phyloP scores from a whole-genome alignment of 2,888 invertebrate species.

The Mesorhabditis sp. region DNA sequence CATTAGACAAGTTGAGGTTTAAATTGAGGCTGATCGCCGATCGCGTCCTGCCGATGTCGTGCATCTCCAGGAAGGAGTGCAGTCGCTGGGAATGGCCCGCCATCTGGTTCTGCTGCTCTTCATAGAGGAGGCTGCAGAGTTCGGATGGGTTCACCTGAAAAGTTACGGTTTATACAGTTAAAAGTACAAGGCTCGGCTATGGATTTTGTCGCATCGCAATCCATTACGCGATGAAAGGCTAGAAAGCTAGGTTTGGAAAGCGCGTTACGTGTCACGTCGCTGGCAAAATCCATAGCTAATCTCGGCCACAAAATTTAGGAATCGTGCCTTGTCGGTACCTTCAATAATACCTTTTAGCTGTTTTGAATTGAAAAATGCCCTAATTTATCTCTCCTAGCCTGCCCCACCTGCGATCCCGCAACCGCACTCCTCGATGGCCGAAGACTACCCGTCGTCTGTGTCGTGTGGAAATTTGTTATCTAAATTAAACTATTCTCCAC shows the following conservation, averaged over 20 bases:
- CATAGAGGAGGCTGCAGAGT: neutral
- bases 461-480: neutral
- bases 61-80: neutral
- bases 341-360: too few species aligned
- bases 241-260: too few species aligned
- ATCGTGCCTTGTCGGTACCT: too few species aligned
- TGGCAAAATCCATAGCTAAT: too few species aligned
- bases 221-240: too few species aligned
- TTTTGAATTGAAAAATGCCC: too few species aligned
- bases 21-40: neutral
- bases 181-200: too few species aligned
- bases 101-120: neutral
- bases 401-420: neutral
- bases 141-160: slow-evolving; percentile 6
- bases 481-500: neutral
- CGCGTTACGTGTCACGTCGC: too few species aligned
- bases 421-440: neutral
- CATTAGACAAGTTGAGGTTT: neutral
- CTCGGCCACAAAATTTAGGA: too few species aligned
- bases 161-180: neutral
- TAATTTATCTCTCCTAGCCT: too few species aligned
- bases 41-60: neutral
- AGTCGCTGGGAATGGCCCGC: neutral
- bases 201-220: too few species aligned
- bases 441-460: neutral